phyloP scores from a whole-genome alignment of 2,888 invertebrate species.

The Marronus borbonicus region DNA sequence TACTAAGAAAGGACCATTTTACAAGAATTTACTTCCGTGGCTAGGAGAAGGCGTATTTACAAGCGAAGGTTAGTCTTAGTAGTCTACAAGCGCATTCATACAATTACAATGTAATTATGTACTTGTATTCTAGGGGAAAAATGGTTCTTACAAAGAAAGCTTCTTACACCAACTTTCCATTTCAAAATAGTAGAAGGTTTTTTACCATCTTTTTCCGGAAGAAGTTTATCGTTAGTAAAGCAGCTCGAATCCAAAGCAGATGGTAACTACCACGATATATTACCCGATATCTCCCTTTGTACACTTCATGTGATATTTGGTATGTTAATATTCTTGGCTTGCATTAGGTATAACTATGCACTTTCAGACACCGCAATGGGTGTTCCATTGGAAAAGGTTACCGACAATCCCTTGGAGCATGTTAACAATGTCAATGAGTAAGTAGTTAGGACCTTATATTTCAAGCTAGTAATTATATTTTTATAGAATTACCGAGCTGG shows the following conservation, averaged over 20 bases:
- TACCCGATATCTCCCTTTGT: slow-evolving; percentile 61
- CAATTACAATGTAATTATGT: neutral
- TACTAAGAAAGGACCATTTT: slow-evolving; percentile 57
- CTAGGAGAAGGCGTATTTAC: slow-evolving; percentile 61
- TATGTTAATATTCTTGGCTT: slow-evolving; percentile 53
- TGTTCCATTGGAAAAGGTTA: slow-evolving; percentile 66
- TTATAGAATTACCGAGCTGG: slow-evolving; percentile 28
- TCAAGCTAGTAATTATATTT: neutral
- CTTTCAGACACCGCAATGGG: slow-evolving; percentile 75
- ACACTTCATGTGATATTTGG: slow-evolving; percentile 64
- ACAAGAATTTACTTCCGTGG: slow-evolving; percentile 58
- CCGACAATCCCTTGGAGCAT: slow-evolving; percentile 67
- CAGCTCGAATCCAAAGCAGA: slow-evolving; percentile 56
- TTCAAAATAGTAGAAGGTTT: slow-evolving; percentile 63
- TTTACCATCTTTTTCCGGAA: slow-evolving; percentile 60
- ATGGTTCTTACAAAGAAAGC: slow-evolving; percentile 60
- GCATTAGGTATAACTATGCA: neutral
- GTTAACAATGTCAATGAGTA: slow-evolving; percentile 68
- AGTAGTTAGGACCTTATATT: slow-evolving; percentile 34
- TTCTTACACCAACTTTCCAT: slow-evolving; percentile 63
- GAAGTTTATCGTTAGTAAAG: slow-evolving; percentile 58
- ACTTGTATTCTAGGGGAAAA: slow-evolving; percentile 53
- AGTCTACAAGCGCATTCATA: neutral
- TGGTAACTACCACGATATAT: slow-evolving; percentile 62
- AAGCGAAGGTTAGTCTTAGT: slow-evolving; percentile 55